Conservation (phyloP, 2,113 vertebrate genomes). For the Penelope pileata region DNA sequence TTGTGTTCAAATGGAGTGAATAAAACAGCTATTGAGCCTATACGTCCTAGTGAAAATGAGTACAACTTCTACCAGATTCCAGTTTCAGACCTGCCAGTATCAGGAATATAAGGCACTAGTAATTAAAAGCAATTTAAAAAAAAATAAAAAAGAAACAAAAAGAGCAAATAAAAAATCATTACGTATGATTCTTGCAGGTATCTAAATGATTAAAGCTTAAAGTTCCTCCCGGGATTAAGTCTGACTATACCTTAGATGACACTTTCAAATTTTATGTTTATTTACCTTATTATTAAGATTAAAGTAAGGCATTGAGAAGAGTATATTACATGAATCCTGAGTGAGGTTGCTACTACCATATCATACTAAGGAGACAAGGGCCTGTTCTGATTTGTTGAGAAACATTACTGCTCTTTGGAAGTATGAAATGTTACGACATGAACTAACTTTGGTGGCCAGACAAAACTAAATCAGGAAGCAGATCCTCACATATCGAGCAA, state of each 20-base stretch:
- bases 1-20: not conserved
- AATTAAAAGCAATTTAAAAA: not conserved
- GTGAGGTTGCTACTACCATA: not conserved
- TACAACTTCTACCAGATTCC: not conserved
- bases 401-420: not conserved
- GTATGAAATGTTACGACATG: not conserved
- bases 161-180: not conserved
- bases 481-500: not conserved
- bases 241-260: not conserved
- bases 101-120: not conserved
- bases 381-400: not conserved
- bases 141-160: not conserved
- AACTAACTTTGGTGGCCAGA: slow-evolving; percentile 8
- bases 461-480: slow-evolving; percentile 36
- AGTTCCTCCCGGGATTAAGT: not conserved
- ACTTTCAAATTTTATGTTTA: not conserved
- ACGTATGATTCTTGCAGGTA: rapidly evolving
- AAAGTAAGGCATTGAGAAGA: not conserved
- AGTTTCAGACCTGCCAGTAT: not conserved
- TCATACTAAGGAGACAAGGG: not conserved
- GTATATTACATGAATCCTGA: not conserved
- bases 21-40: not conserved
- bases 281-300: not conserved
- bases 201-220: not conserved
- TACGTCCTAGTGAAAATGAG: not conserved